phyloP scores from a whole-genome alignment of 2,888 invertebrate genomes.

The Sicus ferrugineus region DNA sequence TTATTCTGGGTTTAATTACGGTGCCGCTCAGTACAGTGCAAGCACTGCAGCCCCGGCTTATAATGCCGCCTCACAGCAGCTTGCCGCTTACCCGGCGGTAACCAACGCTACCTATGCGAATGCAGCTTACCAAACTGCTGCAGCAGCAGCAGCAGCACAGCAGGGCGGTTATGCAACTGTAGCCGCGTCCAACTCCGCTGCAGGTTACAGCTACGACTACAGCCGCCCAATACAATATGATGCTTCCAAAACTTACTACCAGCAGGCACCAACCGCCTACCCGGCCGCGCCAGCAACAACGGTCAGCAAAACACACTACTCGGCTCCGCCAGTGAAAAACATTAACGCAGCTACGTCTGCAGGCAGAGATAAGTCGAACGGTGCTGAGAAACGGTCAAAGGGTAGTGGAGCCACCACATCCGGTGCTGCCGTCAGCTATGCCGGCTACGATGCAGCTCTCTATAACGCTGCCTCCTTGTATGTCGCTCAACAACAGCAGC shows the following conservation, averaged over 20 bases:
- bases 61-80: conserved; percentile 67
- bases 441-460: conserved; percentile 93
- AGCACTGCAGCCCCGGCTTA: conserved; percentile 82
- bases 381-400: conserved; percentile 44
- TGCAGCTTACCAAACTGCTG: conserved; percentile 83
- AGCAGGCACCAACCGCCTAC: conserved; percentile 71
- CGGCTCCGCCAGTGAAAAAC: conserved; percentile 73
- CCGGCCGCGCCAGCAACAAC: conserved; percentile 60
- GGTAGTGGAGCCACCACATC: conserved; percentile 67
- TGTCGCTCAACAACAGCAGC: conserved; percentile 79
- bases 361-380: conserved; percentile 58
- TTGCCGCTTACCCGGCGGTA: conserved; percentile 58
- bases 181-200: conserved; percentile 76
- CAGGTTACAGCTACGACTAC: conserved; percentile 72
- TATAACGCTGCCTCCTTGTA: conserved; percentile 96
- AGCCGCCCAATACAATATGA: conserved; percentile 76
- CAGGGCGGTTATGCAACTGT: conserved; percentile 69
- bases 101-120: conserved; percentile 79
- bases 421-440: conserved; percentile 75
- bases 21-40: conserved; percentile 90
- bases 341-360: conserved; percentile 68
- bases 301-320: conserved; percentile 63
- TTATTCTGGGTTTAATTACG: conserved; percentile 94
- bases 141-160: conserved; percentile 57
- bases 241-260: conserved; percentile 85